A percentile compares a stretch with the other conserved stretches of the same genome.
Evolutionary conservation across 2,113 vertebrate species (phyloP).

Genomic region (Caracal caracal): DNA sequence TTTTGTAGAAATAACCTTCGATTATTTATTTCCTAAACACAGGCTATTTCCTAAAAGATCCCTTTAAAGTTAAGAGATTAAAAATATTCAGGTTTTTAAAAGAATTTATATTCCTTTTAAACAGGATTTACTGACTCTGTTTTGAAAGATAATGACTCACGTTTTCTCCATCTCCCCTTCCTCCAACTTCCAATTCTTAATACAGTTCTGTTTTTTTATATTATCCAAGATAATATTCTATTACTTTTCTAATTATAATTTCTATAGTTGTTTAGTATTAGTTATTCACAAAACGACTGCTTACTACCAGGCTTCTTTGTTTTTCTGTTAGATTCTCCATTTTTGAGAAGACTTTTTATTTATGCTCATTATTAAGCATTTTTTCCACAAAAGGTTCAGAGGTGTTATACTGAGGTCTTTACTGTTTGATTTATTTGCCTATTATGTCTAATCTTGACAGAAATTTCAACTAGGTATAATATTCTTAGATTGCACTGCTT

Average conservation of each 20-base stretch:
- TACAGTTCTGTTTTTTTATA: not conserved
- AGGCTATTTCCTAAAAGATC: not conserved
- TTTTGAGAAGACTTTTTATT: not conserved
- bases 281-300: not conserved
- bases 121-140: not conserved
- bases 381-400: not conserved
- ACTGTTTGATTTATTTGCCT: not conserved
- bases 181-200: not conserved
- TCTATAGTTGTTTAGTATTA: not conserved
- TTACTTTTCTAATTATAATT: not conserved
- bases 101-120: not conserved
- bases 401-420: not conserved
- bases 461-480: not conserved
- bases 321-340: not conserved
- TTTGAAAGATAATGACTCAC: not conserved
- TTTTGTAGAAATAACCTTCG: not conserved
- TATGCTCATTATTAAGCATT: not conserved
- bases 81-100: not conserved
- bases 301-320: not conserved
- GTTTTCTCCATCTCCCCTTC: not conserved
- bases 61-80: not conserved
- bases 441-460: not conserved
- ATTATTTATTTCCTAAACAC: not conserved
- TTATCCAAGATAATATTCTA: not conserved
- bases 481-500: not conserved